A percentile compares a stretch with the other conserved stretches of the same genome.
Conservation (phyloP, 1,140 invertebrate genomes). For the Spodoptera litura region DNA sequence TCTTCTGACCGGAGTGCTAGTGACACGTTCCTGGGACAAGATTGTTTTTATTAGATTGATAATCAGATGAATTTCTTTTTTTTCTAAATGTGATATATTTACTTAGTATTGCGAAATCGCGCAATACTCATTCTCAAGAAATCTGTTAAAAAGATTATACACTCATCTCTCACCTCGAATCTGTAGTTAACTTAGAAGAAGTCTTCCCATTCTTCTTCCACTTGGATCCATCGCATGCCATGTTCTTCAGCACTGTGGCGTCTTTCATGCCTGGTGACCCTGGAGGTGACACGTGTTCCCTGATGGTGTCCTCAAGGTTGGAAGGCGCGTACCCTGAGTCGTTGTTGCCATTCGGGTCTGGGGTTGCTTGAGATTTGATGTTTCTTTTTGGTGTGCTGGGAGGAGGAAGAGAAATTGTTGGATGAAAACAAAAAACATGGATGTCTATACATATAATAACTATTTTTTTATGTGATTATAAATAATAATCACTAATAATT, state of each 20-base stretch:
- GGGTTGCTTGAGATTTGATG: constrained; percentile 86
- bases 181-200: constrained; percentile 59
- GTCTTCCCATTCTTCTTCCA: constrained; percentile 80
- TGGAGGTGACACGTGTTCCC: constrained; percentile 80
- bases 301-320: constrained; percentile 87
- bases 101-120: too few species aligned
- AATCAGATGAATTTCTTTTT: too few species aligned
- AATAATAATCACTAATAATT: too few species aligned
- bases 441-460: too few species aligned
- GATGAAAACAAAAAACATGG: neutral
- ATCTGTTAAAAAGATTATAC: too few species aligned
- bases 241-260: constrained; percentile 75
- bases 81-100: too few species aligned
- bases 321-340: constrained; percentile 92
- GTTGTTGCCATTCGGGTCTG: constrained; percentile 92
- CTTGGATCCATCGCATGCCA: constrained; percentile 65
- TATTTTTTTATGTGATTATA: too few species aligned
- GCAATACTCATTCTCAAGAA: too few species aligned
- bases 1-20: constrained; percentile 85
- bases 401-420: neutral
- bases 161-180: constrained; percentile 66
- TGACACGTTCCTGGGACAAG: constrained; percentile 82
- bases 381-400: constrained; percentile 81
- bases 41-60: neutral
- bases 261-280: constrained; percentile 85